Base-by-base conservation (phyloP, 2,113 vertebrate species). In the Lethenteron reissneri region DNA sequence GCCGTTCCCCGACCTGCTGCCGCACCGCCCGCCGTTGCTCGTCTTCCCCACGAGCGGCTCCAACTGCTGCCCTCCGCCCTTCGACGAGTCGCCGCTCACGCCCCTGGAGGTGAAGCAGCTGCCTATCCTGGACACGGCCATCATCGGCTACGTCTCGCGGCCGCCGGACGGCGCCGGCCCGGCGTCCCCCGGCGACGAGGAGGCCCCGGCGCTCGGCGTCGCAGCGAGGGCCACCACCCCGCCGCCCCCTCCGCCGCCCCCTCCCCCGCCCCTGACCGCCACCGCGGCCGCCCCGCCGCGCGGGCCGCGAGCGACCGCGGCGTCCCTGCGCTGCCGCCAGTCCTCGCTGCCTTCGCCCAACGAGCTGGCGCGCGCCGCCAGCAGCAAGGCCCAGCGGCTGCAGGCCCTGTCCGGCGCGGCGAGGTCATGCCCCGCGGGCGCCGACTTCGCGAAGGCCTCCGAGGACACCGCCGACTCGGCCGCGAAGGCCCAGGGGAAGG, bases 21-120 rank as follows among this genome's bases (percentile, higher is more conserved):
- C 87, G 0, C 91, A 95, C 72, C 84, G 91, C 2, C 92, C 91
- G 7, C 92, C 92, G 10, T 84, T 96, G 12, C 79, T 97, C 56
- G 88, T 96, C 58, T 95, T 96, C 74, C 92, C 92, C 4, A 90
- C 92, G 1, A 88, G 89, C 1, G 89, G 90, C 0, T 85, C 87
- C 58, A 91, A 87, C 56, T 88, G 90, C 77, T 95, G 91, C n/a
- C 64, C 64, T 17, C 92, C 91, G 1, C 89, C 90, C 56, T 96
- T 90, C 2, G 92, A 97, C 68, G 91, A 97, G 78, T 97, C 91
- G 0, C 92, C 92, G 2, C 80, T 97, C 73, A 97, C 92, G 10
- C 92, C 92, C 0, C 78, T 97, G 9, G 92, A 97, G 79, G 90
- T 96, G 21, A 94, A 95, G 76, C 90, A 91, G 77, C 82, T 97